phyloP scores from a whole-genome alignment of 2,888 invertebrate species.

The Cosmia trapezina region DNA sequence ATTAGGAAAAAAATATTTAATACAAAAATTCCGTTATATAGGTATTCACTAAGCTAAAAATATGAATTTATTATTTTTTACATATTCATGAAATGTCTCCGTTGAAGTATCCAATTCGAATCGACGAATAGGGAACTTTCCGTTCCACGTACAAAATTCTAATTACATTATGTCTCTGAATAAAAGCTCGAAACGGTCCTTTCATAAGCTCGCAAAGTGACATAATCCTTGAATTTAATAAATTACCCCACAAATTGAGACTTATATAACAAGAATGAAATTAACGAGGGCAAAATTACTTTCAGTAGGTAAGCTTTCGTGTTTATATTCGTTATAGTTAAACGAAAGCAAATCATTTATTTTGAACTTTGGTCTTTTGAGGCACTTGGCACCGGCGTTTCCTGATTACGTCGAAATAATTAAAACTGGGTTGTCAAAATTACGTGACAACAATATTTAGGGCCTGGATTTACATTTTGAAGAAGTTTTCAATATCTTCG shows the following conservation, averaged over 20 bases:
- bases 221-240: conserved; percentile 62
- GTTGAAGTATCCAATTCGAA: conserved; percentile 45
- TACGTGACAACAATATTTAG: conserved; percentile 12
- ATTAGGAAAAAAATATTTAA: conserved; percentile 8
- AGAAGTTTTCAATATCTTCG: neutral
- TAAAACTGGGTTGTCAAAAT: conserved; percentile 9
- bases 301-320: conserved; percentile 33
- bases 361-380: conserved; percentile 11
- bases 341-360: conserved; percentile 1
- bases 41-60: conserved; percentile 41
- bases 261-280: conserved; percentile 54
- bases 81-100: conserved; percentile 46
- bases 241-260: conserved; percentile 58
- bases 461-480: neutral
- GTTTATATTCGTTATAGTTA: conserved; percentile 30
- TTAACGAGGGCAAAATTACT: conserved; percentile 55
- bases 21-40: conserved; percentile 9
- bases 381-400: conserved; percentile 2
- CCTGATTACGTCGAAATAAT: conserved; percentile 26
- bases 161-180: conserved; percentile 56
- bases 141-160: conserved; percentile 52
- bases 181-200: conserved; percentile 42
- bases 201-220: conserved; percentile 49
- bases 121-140: conserved; percentile 46
- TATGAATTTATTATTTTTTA: conserved; percentile 54